Evolutionary conservation across 2,113 vertebrate species (phyloP), one percentile per base, ranked within the genome.

Genomic region (Nothocercus julius): DNA sequence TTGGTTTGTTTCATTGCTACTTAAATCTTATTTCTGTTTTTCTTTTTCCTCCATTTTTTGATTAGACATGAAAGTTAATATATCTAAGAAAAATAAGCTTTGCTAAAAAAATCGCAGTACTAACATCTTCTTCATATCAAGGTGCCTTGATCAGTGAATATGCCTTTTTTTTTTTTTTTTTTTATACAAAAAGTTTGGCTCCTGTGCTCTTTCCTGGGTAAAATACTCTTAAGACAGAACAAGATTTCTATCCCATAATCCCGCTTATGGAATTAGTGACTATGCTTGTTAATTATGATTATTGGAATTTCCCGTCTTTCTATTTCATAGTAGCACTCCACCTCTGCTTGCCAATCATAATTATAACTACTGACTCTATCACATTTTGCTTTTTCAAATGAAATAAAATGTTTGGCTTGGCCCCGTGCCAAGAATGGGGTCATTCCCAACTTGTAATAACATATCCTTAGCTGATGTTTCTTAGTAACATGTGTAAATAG

Each of bases 401-500:
- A 97, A 97, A 96, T 93, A 97, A 96, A 98, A 95, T 88, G 91
- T 97, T 97, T 97, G 84, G 32, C 18, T 97, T 97, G 97, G 95
- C 85, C 49, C 38, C 17, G 14, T 85, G 90, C 94, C 97, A 97
- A 93, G 80, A 94, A 95, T 96, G 79, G 97, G 97, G 94, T 97
- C 97, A 98, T 97, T 97, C 96, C 96, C 89, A 97, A 97, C 93
- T 97, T 96, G 95, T 90, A 97, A 97, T 97, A 97, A 96, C 87
- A 97, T 97, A 75, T 93, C 95, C 93, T 97, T 95, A 84, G 96
- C 96, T 96, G 97, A 88, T 95, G 97, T 98, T 95, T 93, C 97
- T 97, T 97, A 97, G 97, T 98, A 97, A 98, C 97, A 94, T 62
- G 77, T 92, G 95, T 97, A 98, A 98, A 97, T 98, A 98, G 97